Percentiles rank a stretch among this genome's conserved stretches.
phyloP scores from a whole-genome alignment of 2,888 invertebrate genomes.

The Fragum sueziense region DNA sequence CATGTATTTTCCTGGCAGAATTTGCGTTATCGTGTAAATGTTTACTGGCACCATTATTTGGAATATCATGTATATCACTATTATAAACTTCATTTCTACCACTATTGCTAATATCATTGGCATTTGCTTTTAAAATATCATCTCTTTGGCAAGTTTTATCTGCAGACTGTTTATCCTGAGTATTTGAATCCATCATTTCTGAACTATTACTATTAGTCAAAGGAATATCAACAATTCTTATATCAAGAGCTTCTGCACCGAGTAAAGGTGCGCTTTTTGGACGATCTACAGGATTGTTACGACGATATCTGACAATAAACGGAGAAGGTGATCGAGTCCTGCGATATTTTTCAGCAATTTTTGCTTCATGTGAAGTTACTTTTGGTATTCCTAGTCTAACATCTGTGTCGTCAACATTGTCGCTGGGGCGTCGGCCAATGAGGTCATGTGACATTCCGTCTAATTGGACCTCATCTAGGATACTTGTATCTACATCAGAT shows the following conservation, averaged over 20 bases:
- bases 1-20: background rate
- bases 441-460: slow-evolving; percentile 51
- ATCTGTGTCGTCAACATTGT: slow-evolving; percentile 66
- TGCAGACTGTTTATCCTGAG: background rate
- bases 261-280: slow-evolving; percentile 61
- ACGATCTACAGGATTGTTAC: slow-evolving; percentile 26
- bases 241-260: slow-evolving; percentile 26
- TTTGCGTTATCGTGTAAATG: background rate
- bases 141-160: slow-evolving; percentile 35
- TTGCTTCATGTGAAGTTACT: slow-evolving; percentile 47
- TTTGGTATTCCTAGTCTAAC: slow-evolving; percentile 55
- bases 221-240: slow-evolving; percentile 52
- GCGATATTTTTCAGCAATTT: slow-evolving; percentile 57
- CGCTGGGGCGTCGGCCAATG: background rate
- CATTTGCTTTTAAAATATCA: slow-evolving; percentile 10
- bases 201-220: slow-evolving; percentile 20
- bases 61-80: background rate
- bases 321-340: slow-evolving; percentile 56
- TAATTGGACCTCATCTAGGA: slow-evolving; percentile 48
- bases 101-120: background rate
- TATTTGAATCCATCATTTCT: background rate
- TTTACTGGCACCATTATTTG: background rate
- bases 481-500: slow-evolving; percentile 51
- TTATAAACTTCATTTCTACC: background rate
- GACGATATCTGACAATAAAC: slow-evolving; percentile 37